A percentile compares a stretch with the other conserved stretches of the same genome.
Conservation (phyloP, 37 sponge, comb jelly and placozoan species). For the Eunapius fragilis region DNA sequence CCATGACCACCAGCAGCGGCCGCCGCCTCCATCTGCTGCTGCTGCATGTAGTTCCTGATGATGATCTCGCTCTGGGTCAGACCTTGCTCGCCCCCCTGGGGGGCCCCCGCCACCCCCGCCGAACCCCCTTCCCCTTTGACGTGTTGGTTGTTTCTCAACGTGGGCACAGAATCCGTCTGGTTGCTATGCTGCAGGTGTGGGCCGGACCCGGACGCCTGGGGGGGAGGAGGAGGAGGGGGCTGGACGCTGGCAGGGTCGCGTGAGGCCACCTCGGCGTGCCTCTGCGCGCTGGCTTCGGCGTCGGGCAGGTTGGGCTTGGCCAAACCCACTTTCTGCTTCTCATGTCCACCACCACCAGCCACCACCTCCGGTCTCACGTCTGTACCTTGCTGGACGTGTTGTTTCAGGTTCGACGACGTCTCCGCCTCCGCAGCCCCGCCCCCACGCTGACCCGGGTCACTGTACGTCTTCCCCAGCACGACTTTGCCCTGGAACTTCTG, state of each 20-base stretch:
- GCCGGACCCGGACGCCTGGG: not conserved
- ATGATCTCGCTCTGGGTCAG: not conserved
- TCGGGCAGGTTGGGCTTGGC: not conserved
- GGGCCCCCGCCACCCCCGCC: not conserved
- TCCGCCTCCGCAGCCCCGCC: not conserved
- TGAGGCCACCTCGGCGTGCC: not conserved
- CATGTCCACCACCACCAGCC: not conserved
- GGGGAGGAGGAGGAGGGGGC: not conserved
- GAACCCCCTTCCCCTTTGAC: slow-evolving; percentile 14
- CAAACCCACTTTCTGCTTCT: not conserved
- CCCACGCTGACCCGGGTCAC: not conserved
- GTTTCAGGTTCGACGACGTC: not conserved
- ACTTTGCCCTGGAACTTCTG: not conserved
- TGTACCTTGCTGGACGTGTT: not conserved
- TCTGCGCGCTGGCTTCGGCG: not conserved
- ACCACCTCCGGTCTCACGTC: not conserved
- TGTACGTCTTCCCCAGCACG: not conserved
- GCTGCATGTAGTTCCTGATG: not conserved
- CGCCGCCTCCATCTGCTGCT: not conserved
- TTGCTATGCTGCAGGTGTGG: slow-evolving; percentile 6
- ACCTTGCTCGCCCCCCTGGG: not conserved
- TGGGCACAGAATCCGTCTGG: slow-evolving; percentile 22
- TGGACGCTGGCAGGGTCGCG: not conserved
- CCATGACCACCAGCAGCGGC: not conserved
- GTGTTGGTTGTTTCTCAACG: slow-evolving; percentile 31